Percentiles rank a stretch among this genome's conserved stretches.
Conservation (phyloP, 2,113 vertebrate genomes). For the Macquaria australasica region DNA sequence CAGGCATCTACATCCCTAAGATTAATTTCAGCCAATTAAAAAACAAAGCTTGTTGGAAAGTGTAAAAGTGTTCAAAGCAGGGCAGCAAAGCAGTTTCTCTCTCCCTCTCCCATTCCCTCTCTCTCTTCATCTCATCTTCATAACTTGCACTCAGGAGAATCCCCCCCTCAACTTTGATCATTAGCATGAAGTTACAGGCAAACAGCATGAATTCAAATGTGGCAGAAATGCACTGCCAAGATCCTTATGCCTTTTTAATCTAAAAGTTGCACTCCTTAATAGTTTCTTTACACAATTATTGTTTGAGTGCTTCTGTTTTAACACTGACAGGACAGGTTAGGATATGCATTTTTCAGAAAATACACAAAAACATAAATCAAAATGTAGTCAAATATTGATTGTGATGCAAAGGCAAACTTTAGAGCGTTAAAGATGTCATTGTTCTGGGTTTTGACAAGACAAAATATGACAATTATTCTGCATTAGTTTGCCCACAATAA, state of each 20-base stretch:
- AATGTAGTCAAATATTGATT: conserved; percentile 11
- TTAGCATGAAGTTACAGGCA: conserved; percentile 84
- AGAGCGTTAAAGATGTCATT: conserved; percentile 55
- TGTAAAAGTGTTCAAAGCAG: conserved; percentile 94
- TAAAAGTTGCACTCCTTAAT: conserved; percentile 62
- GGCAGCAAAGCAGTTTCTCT: conserved; percentile 82
- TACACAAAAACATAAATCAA: conserved; percentile 15
- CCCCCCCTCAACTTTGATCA: conserved; percentile 85
- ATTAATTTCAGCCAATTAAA: conserved; percentile 99
- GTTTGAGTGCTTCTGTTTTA: conserved; percentile 26
- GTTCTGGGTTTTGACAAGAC: conserved; percentile 69
- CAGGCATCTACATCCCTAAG: conserved; percentile 99
- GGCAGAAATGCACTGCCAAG: conserved; percentile 67
- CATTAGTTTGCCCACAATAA: conserved; percentile 77
- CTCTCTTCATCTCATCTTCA: conserved; percentile 85
- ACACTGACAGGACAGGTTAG: background rate
- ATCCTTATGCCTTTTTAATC: conserved; percentile 71
- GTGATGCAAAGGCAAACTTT: conserved; percentile 48
- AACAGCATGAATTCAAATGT: conserved; percentile 82
- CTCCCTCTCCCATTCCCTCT: conserved; percentile 54
- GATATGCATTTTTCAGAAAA: background rate
- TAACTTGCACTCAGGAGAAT: conserved; percentile 86
- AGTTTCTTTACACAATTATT: conserved; percentile 46
- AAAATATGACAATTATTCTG: conserved; percentile 81
- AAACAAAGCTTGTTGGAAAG: conserved; percentile 99